A percentile compares a stretch with the other conserved stretches of the same genome.
Evolutionary conservation across 1,140 invertebrate species (phyloP).

Genomic region (Maconellicoccus hirsutus): DNA sequence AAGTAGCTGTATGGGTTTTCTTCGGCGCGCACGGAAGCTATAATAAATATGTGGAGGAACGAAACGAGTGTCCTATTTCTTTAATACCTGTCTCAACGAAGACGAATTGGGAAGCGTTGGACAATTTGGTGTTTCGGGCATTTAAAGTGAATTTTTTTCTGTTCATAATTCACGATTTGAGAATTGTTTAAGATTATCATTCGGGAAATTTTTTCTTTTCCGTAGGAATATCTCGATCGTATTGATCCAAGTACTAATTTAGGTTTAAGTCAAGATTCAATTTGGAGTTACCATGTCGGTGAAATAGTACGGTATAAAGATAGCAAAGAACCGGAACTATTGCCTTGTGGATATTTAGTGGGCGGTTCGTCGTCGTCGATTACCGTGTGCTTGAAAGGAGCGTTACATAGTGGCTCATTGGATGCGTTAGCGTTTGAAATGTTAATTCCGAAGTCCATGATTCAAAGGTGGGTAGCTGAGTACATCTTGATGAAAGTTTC

Average conservation of each 20-base stretch:
- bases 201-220: too few relatives aligned
- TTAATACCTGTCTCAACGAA: conserved; percentile 80
- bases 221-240: conserved; percentile 73
- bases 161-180: background rate
- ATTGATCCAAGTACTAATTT: conserved; percentile 86
- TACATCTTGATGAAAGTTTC: background rate
- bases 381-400: conserved; percentile 48
- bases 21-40: conserved; percentile 69
- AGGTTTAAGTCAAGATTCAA: conserved; percentile 76
- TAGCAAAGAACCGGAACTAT: conserved; percentile 62
- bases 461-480: conserved; percentile 54
- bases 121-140: conserved; percentile 75
- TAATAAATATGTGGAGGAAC: conserved; percentile 53
- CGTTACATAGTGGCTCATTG: conserved; percentile 74
- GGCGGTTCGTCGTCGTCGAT: conserved; percentile 52
- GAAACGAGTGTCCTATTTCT: conserved; percentile 60
- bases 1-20: conserved; percentile 70
- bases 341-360: conserved; percentile 87
- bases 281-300: conserved; percentile 84
- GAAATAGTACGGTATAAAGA: conserved; percentile 62
- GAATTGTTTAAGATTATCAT: too few relatives aligned
- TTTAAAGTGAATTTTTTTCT: conserved; percentile 53
- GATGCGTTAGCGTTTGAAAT: conserved; percentile 92
- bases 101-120: conserved; percentile 88
- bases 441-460: conserved; percentile 88